Conservation (phyloP, 2,888 invertebrate genomes). For the Schrankia costaestrigalis region DNA sequence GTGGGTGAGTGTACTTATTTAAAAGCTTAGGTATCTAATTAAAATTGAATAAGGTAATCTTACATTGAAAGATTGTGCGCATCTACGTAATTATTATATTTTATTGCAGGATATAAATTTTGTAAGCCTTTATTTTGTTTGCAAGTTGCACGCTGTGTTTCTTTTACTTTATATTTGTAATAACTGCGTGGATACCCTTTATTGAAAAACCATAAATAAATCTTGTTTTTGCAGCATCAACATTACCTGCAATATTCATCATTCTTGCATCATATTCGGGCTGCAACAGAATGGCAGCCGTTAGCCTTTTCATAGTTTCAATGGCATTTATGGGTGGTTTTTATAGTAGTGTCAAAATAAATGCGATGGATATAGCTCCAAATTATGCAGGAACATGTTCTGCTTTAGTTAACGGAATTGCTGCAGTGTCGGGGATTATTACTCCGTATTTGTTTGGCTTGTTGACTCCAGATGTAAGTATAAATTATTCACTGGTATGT, state of each 20-base stretch:
- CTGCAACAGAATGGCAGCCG: slow-evolving; percentile 75
- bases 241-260: slow-evolving; percentile 83
- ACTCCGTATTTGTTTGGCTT: slow-evolving; percentile 82
- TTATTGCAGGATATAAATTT: too few relatives aligned
- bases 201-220: background rate
- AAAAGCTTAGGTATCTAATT: too few relatives aligned
- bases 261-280: slow-evolving; percentile 83
- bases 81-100: too few relatives aligned
- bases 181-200: too few relatives aligned
- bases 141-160: too few relatives aligned
- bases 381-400: slow-evolving; percentile 84
- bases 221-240: slow-evolving; percentile 71
- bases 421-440: slow-evolving; percentile 82
- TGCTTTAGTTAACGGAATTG: slow-evolving; percentile 83
- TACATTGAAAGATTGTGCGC: too few relatives aligned
- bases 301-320: slow-evolving; percentile 82
- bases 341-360: slow-evolving; percentile 85
- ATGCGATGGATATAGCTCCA: slow-evolving; percentile 82
- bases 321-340: slow-evolving; percentile 87
- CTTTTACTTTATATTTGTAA: too few relatives aligned
- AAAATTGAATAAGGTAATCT: too few relatives aligned
- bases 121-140: too few relatives aligned
- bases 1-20: too few relatives aligned
- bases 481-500: too few relatives aligned
- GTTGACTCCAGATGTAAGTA: slow-evolving; percentile 82